phyloP scores from a whole-genome alignment of 2,888 invertebrate species.

The Bibio marci region DNA sequence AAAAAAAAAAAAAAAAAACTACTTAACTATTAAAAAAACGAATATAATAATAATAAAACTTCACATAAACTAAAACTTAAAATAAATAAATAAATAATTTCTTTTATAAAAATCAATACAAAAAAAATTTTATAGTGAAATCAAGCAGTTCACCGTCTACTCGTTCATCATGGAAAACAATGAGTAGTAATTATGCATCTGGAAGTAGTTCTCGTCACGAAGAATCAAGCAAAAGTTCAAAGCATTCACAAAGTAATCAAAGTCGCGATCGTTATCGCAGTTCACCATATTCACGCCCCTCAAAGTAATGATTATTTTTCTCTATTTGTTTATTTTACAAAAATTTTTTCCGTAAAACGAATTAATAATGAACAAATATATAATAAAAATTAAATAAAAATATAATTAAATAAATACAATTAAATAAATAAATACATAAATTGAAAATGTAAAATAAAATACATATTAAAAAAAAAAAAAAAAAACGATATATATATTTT shows the following conservation, averaged over 20 bases:
- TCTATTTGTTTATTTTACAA: no score
- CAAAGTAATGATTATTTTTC: slow-evolving; percentile 28
- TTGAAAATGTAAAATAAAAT: no score
- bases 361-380: neutral
- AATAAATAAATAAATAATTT: no score
- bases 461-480: no score
- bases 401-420: neutral
- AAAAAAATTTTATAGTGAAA: slow-evolving; percentile 9
- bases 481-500: neutral
- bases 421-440: neutral
- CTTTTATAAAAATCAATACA: slow-evolving; percentile 3
- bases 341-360: slow-evolving; percentile 6
- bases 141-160: slow-evolving; percentile 7
- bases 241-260: slow-evolving; percentile 7
- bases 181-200: slow-evolving; percentile 10
- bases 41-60: no score
- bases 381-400: neutral
- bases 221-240: slow-evolving; percentile 7
- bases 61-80: no score
- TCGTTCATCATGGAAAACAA: slow-evolving; percentile 11
- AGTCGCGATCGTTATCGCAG: slow-evolving; percentile 33
- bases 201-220: slow-evolving; percentile 10
- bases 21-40: no score
- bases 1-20: slow-evolving; percentile 4
- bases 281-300: slow-evolving; percentile 38